Conservation (phyloP, 1,140 invertebrate genomes). For the Frieseomelitta varia region DNA sequence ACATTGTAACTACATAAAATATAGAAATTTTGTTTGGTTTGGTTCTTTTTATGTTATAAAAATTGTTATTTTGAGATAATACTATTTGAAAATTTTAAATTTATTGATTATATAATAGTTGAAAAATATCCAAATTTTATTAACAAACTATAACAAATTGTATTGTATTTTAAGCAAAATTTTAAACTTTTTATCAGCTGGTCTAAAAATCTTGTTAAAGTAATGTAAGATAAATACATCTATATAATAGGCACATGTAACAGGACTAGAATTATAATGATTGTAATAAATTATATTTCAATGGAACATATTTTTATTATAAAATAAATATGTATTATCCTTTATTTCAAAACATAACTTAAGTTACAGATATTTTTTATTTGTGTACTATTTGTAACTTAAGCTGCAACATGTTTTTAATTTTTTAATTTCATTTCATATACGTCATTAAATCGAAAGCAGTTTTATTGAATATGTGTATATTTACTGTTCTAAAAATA, state of each 20-base stretch:
- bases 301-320: slow-evolving; percentile 6
- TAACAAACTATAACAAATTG: not conserved
- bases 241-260: slow-evolving; percentile 39
- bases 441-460: slow-evolving; percentile 7
- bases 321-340: not conserved
- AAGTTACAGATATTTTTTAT: slow-evolving; percentile 38
- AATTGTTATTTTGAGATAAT: slow-evolving; percentile 1
- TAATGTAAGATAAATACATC: slow-evolving; percentile 13
- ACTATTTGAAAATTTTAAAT: slow-evolving; percentile 1
- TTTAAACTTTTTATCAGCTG: not conserved
- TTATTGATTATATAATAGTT: not conserved
- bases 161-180: not conserved
- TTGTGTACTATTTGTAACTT: slow-evolving; percentile 4
- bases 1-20: not conserved
- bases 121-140: no score
- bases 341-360: slow-evolving; percentile 31
- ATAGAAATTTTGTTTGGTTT: slow-evolving; percentile 26
- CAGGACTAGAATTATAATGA: slow-evolving; percentile 38
- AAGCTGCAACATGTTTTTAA: slow-evolving; percentile 7
- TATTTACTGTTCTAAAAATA: slow-evolving; percentile 21
- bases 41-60: not conserved
- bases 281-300: slow-evolving; percentile 27
- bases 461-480: not conserved
- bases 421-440: slow-evolving; percentile 3
- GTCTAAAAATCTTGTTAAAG: not conserved